These are phyloP conservation scores for Dynastes tityus DNA, from an alignment of 2,888 invertebrate genomes.

Conservation along the genomic window DNA sequence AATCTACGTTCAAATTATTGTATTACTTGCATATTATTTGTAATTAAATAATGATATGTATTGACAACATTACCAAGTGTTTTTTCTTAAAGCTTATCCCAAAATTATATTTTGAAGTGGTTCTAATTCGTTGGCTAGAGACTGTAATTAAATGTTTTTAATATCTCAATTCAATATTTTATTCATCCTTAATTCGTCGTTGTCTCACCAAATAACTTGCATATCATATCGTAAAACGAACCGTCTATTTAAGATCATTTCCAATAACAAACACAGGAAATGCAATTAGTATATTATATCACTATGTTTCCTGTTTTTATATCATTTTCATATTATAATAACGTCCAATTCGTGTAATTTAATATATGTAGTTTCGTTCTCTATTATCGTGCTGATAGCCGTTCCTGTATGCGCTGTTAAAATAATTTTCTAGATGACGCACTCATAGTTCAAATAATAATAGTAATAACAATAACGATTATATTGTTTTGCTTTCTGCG, in stretches of 20 bases:
- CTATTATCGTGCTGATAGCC: conserved; percentile 22
- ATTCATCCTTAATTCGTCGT: no score
- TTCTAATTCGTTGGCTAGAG: no score
- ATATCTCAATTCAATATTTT: no score
- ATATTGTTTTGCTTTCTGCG: conserved; percentile 22
- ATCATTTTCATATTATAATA: conserved; percentile 8
- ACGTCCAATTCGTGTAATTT: conserved; percentile 30
- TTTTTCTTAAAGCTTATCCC: no score
- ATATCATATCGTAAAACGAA: neutral
- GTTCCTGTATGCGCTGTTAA: neutral
- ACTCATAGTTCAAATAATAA: conserved; percentile 27
- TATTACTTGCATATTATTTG: no score
- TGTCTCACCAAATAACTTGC: no score
- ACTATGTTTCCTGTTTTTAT: conserved; percentile 39
- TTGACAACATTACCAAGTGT: neutral
- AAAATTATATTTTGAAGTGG: no score
- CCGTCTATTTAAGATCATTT: conserved; percentile 18
- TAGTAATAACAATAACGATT: conserved; percentile 15
- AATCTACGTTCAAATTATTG: no score
- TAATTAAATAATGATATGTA: neutral
- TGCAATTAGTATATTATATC: conserved; percentile 35
- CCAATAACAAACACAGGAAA: conserved; percentile 33
- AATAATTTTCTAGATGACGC: conserved; percentile 29
- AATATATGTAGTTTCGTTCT: conserved; percentile 13
- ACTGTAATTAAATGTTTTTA: neutral